Percentiles rank a stretch among this genome's conserved stretches.
phyloP scores from a whole-genome alignment of 2,113 vertebrate genomes.

The Meleagris gallopavo region DNA sequence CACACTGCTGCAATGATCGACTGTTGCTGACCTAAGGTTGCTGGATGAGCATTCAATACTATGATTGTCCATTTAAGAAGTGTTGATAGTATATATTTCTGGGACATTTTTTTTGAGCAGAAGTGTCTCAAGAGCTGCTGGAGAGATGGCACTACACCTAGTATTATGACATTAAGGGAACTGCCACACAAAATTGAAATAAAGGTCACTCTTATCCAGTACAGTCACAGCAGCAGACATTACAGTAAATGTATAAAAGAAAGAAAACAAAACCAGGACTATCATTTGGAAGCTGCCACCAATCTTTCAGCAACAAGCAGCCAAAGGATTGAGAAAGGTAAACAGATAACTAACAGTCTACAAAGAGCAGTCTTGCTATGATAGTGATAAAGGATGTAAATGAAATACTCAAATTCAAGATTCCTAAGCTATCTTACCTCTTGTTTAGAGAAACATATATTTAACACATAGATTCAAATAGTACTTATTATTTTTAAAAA shows the following conservation, averaged over 20 bases:
- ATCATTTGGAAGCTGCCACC: neutral
- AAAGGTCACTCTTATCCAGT: neutral
- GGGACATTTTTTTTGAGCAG: neutral
- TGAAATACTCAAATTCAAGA: neutral
- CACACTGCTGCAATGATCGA: too few species aligned
- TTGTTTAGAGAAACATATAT: neutral
- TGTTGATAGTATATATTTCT: neutral
- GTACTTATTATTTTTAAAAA: accelerated
- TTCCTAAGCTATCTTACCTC: neutral
- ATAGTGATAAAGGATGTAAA: neutral
- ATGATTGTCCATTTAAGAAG: neutral
- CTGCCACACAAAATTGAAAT: neutral
- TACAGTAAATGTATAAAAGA: neutral
- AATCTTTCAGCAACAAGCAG: neutral
- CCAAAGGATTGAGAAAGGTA: neutral
- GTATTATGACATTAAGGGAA: neutral
- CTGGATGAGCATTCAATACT: neutral
- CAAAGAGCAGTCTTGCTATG: neutral
- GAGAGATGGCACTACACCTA: neutral
- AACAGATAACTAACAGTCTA: neutral
- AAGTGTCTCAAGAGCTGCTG: neutral
- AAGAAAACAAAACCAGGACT: neutral
- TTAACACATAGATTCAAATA: neutral
- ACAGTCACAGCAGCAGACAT: accelerated
- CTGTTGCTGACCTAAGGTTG: neutral